These are phyloP conservation scores for Drosophila insularis DNA, from an alignment of 1,140 invertebrate species.

Conservation along the genomic window DNA sequence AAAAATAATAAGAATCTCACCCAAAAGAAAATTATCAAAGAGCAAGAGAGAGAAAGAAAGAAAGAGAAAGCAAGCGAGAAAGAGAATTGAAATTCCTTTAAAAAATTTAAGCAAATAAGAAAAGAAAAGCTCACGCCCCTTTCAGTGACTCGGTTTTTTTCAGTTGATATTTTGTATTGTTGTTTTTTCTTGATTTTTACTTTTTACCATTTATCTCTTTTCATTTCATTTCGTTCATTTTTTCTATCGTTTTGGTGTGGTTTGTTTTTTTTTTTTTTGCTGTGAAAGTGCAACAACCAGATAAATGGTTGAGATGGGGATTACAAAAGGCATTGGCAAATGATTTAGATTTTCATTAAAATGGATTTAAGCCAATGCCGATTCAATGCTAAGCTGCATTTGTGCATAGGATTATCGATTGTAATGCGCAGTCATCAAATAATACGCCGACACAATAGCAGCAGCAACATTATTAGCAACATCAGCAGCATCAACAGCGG, in stretches of 20 bases:
- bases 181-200: conserved; percentile 1
- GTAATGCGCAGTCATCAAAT: conserved; percentile 79
- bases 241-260: background rate
- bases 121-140: conserved; percentile 51
- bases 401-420: conserved; percentile 78
- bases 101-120: conserved; percentile 39
- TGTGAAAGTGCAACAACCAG: conserved; percentile 47
- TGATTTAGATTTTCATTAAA: conserved; percentile 59
- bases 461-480: conserved; percentile 31
- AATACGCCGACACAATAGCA: conserved; percentile 56
- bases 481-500: conserved; percentile 21
- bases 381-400: conserved; percentile 67
- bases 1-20: background rate
- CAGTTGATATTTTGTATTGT: background rate
- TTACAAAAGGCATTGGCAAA: background rate
- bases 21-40: conserved; percentile 2
- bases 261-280: conserved; percentile 25
- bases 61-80: background rate
- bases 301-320: conserved; percentile 6
- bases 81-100: conserved; percentile 9
- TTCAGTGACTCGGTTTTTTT: conserved; percentile 4
- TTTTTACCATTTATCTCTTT: conserved; percentile 1
- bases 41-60: conserved; percentile 13
- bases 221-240: background rate
- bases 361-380: conserved; percentile 75